Base-by-base conservation (phyloP, 37 sponge, comb jelly and placozoan species). In the Corticium candelabrum region DNA sequence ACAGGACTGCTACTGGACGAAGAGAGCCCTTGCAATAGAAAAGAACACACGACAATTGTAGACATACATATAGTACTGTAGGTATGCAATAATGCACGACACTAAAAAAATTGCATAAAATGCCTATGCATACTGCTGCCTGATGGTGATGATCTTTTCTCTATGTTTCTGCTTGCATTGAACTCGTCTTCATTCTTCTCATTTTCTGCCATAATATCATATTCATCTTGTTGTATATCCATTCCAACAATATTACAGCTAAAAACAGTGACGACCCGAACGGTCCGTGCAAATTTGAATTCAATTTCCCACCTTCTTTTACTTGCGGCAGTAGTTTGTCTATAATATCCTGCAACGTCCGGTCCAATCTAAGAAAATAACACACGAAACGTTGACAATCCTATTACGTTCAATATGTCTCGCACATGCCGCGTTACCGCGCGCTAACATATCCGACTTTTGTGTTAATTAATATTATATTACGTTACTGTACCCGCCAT, bases 281-380 rank as follows among this genome's bases (percentile, higher is more conserved):
- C n/a, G n/a, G n/a, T n/a, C n/a, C n/a, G n/a, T n/a, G n/a, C n/a
- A n/a, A n/a, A n/a, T n/a, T n/a, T n/a, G n/a, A n/a, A n/a, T n/a
- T n/a, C n/a, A n/a, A n/a, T n/a, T n/a, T 21, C 11, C 11, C 21
- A 50, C 62, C 62, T 50, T 50, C 62, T 11, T 21, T 11, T 21
- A 50, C 62, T 50, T 50, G 62, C 15, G 62, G 62, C 11, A 50
- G 62, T 50, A 50, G 62, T 50, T 50, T 50, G 62, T 50, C 62
- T 11, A 50, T 21, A 21, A 50, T 50, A 21, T 50, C 62, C 21
- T 50, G 62, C 62, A 50, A 50, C 62, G 62, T 50, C 15, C 62
- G 62, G 21, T 50, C 62, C 15, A 21, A 21, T 50, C 62, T 50
- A 21, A 11, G 62, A 11, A 21, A 50, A 27, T 50, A 50, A n/a